A percentile compares a stretch with the other conserved stretches of the same genome.
Conservation (phyloP, 2,888 invertebrate species). For the Clostera curtula region DNA sequence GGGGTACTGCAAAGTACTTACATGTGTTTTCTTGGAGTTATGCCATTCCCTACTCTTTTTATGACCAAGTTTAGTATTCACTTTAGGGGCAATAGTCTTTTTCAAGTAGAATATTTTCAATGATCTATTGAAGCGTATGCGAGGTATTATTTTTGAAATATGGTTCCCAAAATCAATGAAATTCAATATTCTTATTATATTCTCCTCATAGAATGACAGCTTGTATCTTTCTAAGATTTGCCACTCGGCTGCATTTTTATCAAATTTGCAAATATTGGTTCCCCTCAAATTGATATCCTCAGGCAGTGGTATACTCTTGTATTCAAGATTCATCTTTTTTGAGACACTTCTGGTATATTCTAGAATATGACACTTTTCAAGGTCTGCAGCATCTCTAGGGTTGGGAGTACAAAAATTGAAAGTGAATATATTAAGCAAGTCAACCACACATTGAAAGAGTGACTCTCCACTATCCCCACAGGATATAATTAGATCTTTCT, state of each 20-base stretch:
- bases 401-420: constrained; percentile 72
- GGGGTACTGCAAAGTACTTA: constrained; percentile 26
- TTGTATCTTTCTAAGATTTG: constrained; percentile 70
- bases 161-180: constrained; percentile 88
- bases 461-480: constrained; percentile 87
- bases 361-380: constrained; percentile 38
- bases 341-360: constrained; percentile 45
- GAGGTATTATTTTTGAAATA: constrained; percentile 78
- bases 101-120: constrained; percentile 64
- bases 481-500: constrained; percentile 84
- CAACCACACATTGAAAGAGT: constrained; percentile 86
- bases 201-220: constrained; percentile 79
- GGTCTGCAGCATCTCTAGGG: constrained; percentile 24
- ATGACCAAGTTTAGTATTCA: constrained; percentile 52
- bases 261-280: constrained; percentile 78
- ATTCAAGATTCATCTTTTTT: constrained; percentile 74
- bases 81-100: constrained; percentile 42
- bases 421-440: constrained; percentile 86
- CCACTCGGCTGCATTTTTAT: constrained; percentile 84
- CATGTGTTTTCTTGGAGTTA: constrained; percentile 54
- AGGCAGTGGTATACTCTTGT: constrained; percentile 79
- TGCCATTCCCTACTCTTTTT: constrained; percentile 64
- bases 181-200: constrained; percentile 83
- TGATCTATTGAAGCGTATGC: constrained; percentile 77
- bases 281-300: constrained; percentile 86